phyloP scores from a whole-genome alignment of 2,113 vertebrate genomes.

The Corynorhinus townsendii region DNA sequence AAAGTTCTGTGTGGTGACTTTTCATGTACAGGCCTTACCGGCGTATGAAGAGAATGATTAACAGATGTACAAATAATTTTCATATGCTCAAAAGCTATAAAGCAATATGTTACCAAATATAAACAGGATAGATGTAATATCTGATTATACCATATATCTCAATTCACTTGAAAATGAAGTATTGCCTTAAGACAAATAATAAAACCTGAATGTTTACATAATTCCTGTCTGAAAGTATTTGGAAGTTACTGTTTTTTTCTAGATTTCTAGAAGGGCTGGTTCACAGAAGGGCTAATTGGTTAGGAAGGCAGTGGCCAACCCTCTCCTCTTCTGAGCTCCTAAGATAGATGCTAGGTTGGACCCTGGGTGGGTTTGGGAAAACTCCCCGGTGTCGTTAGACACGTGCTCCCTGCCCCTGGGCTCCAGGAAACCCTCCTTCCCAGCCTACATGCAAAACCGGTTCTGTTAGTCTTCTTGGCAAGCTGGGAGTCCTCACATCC shows the following conservation, averaged over 20 bases:
- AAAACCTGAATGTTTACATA: neutral
- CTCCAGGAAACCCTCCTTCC: neutral
- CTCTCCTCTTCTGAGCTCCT: neutral
- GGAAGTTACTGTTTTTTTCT: neutral
- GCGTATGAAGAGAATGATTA: neutral
- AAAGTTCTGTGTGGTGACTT: neutral
- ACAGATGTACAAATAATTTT: neutral
- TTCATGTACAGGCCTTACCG: neutral
- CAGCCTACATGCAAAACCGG: neutral
- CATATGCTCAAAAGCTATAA: neutral
- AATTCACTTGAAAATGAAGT: neutral
- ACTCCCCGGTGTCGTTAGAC: fast-evolving
- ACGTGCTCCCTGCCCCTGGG: neutral
- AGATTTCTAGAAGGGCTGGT: neutral
- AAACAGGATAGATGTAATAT: neutral
- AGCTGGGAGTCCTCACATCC: neutral
- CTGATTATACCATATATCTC: neutral
- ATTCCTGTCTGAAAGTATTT: neutral
- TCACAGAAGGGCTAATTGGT: neutral
- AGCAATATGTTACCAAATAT: neutral
- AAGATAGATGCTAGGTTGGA: neutral
- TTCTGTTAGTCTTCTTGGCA: neutral
- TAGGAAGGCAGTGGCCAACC: neutral
- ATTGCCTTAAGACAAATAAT: neutral
- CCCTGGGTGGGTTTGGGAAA: neutral